Conservation (phyloP, 2,797 vertebrate species). For the Heterohyrax brucei region DNA sequence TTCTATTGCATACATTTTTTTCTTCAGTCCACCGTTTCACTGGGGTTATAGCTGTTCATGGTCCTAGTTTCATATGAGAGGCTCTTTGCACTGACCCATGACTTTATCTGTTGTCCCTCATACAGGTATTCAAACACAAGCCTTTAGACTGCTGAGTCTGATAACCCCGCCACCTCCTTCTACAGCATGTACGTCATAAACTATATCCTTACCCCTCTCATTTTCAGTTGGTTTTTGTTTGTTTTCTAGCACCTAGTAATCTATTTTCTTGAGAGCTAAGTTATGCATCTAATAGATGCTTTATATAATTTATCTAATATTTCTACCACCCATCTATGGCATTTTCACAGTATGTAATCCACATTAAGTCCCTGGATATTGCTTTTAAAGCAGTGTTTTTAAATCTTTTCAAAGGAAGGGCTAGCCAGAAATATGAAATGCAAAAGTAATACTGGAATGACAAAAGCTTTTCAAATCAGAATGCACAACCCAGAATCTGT, state of each 20-base stretch:
- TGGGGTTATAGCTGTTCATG: neutral
- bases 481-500: constrained; percentile 29
- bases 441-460: neutral
- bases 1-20: neutral
- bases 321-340: neutral
- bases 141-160: neutral
- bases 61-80: neutral
- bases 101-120: neutral
- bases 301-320: constrained; percentile 50
- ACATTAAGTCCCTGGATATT: neutral
- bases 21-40: neutral
- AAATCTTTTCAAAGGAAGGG: neutral
- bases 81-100: neutral
- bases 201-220: neutral
- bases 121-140: neutral
- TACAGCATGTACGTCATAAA: neutral
- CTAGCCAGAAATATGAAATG: neutral
- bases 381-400: constrained; percentile 57
- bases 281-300: neutral
- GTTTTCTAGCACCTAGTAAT: constrained; percentile 27
- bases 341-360: neutral
- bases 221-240: neutral
- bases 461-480: constrained; percentile 13
- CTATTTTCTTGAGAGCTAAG: neutral
- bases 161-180: neutral